Conservation (phyloP, 2,888 invertebrate genomes). For the Metallyticus violacea region DNA sequence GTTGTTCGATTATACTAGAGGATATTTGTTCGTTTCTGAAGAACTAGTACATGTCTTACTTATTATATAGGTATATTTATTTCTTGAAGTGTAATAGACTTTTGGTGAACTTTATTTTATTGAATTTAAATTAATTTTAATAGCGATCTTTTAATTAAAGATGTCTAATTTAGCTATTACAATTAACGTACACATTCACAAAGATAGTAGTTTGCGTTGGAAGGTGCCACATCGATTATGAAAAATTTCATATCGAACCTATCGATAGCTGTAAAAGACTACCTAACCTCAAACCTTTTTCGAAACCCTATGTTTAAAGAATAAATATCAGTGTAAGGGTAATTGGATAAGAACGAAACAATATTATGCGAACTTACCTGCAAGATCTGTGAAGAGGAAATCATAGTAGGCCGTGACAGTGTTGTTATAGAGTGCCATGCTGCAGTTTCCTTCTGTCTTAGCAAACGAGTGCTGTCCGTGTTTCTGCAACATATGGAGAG, state of each 20-base stretch:
- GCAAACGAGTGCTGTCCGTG: not conserved
- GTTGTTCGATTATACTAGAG: no score
- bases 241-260: not conserved
- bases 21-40: no score
- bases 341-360: no score
- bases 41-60: no score
- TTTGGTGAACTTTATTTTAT: no score
- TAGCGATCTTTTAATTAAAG: no score
- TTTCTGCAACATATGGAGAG: not conserved
- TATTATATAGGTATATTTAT: no score
- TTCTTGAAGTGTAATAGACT: no score
- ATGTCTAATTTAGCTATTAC: no score
- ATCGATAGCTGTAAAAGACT: not conserved
- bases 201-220: not conserved
- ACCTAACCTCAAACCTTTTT: not conserved
- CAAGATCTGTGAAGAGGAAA: slow-evolving; percentile 61
- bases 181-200: not conserved
- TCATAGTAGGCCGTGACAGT: slow-evolving; percentile 61
- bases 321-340: no score
- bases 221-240: not conserved
- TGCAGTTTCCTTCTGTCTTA: slow-evolving; percentile 36
- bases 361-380: slow-evolving; percentile 55
- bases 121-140: no score
- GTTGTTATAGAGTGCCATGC: slow-evolving; percentile 56
- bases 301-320: not conserved